Evolutionary conservation across 1,140 invertebrate species (phyloP).

Genomic region (Diprion similis): DNA sequence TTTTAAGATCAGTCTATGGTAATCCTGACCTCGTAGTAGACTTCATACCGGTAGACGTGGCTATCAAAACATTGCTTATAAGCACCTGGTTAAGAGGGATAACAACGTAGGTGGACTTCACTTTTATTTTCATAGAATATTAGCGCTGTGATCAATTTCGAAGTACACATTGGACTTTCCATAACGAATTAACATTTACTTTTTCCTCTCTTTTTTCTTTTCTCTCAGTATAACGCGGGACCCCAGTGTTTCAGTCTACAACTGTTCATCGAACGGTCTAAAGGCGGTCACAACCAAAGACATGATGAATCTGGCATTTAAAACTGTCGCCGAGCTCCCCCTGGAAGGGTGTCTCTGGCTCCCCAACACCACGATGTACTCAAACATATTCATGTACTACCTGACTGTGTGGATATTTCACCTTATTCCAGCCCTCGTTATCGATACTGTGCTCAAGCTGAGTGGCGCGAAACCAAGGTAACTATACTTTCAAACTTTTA

Average conservation of each 20-base stretch:
- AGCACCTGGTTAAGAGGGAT: slow-evolving; percentile 76
- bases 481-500: no score
- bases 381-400: slow-evolving; percentile 61
- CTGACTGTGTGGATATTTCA: slow-evolving; percentile 69
- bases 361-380: slow-evolving; percentile 63
- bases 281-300: slow-evolving; percentile 74
- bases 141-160: slow-evolving; percentile 25
- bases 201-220: slow-evolving; percentile 13
- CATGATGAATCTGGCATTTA: slow-evolving; percentile 64
- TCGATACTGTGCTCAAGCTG: slow-evolving; percentile 69
- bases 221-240: slow-evolving; percentile 46
- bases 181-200: no score
- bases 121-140: slow-evolving; percentile 11
- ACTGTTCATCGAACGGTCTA: slow-evolving; percentile 69
- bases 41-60: slow-evolving; percentile 86
- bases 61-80: slow-evolving; percentile 81
- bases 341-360: slow-evolving; percentile 75
- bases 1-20: slow-evolving; percentile 77
- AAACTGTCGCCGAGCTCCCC: slow-evolving; percentile 64
- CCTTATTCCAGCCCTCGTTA: slow-evolving; percentile 72
- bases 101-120: slow-evolving; percentile 59
- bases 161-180: background rate
- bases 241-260: slow-evolving; percentile 67
- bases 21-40: slow-evolving; percentile 72
- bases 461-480: slow-evolving; percentile 77